Conservation (phyloP, 2,113 vertebrate genomes). For the Ictalurus furcatus region DNA sequence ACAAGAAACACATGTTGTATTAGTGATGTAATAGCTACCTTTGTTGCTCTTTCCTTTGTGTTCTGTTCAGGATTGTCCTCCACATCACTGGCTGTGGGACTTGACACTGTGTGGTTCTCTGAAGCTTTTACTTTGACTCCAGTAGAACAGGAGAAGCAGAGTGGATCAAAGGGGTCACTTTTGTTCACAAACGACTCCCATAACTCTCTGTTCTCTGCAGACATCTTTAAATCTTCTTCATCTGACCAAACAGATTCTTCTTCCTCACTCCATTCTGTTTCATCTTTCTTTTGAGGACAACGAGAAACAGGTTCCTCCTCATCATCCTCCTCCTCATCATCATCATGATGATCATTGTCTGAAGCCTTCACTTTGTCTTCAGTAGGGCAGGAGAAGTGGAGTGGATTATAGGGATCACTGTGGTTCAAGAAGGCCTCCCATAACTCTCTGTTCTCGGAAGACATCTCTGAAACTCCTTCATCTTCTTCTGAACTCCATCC, state of each 20-base stretch:
- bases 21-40: constrained; percentile 31
- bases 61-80: background rate
- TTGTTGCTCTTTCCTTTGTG: constrained; percentile 19
- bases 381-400: constrained; percentile 37
- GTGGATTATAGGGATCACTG: constrained; percentile 45
- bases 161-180: constrained; percentile 45
- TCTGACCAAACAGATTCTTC: constrained; percentile 44
- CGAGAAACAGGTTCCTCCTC: background rate
- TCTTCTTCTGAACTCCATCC: constrained; percentile 28
- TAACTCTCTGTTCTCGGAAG: constrained; percentile 41
- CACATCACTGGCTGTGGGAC: background rate
- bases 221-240: constrained; percentile 38
- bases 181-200: constrained; percentile 40
- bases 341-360: background rate
- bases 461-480: constrained; percentile 38
- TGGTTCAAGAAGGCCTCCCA: constrained; percentile 50
- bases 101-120: background rate
- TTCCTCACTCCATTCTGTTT: background rate
- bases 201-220: constrained; percentile 41
- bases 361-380: constrained; percentile 16
- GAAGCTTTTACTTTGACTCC: constrained; percentile 5
- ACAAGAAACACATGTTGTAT: background rate
- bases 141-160: constrained; percentile 26
- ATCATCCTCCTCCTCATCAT: background rate
- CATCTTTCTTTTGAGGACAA: background rate